Evolutionary conservation across 23 tunicate genomes (phyloP).

Genomic region (Ascidia mentula): DNA sequence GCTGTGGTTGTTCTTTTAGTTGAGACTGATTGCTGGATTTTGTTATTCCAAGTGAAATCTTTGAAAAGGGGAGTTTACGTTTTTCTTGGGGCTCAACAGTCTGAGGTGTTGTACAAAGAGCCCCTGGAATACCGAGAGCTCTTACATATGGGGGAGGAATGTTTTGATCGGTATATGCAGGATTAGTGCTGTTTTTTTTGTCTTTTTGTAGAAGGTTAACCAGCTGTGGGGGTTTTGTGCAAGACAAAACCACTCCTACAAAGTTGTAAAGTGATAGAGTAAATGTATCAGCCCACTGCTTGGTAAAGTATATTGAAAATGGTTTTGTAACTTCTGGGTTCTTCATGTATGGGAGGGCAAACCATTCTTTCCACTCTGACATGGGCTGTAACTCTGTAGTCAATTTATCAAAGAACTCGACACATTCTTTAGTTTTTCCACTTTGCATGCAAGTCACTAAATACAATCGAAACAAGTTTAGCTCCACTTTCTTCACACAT

Average conservation of each 20-base stretch:
- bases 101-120: conserved; percentile 19
- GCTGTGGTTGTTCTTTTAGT: background rate
- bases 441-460: conserved; percentile 59
- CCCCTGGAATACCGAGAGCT: conserved; percentile 57
- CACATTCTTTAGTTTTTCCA: conserved; percentile 56
- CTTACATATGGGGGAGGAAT: conserved; percentile 42
- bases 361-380: conserved; percentile 91
- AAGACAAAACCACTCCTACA: conserved; percentile 45
- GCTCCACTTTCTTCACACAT: conserved; percentile 54
- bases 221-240: conserved; percentile 58
- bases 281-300: conserved; percentile 79
- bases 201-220: conserved; percentile 23
- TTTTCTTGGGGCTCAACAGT: conserved; percentile 1
- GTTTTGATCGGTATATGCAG: background rate
- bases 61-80: background rate
- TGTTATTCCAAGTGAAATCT: background rate
- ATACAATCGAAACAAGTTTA: conserved; percentile 57
- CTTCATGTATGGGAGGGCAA: conserved; percentile 46
- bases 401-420: conserved; percentile 68
- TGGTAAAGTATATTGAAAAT: conserved; percentile 57
- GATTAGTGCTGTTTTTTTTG: background rate
- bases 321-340: conserved; percentile 60
- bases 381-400: conserved; percentile 28
- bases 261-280: conserved; percentile 69
- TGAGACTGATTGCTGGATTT: background rate